These are phyloP conservation scores for Mormyrops boulengeri DNA, from an alignment of 2,797 vertebrate genomes.

Conservation along the genomic window DNA sequence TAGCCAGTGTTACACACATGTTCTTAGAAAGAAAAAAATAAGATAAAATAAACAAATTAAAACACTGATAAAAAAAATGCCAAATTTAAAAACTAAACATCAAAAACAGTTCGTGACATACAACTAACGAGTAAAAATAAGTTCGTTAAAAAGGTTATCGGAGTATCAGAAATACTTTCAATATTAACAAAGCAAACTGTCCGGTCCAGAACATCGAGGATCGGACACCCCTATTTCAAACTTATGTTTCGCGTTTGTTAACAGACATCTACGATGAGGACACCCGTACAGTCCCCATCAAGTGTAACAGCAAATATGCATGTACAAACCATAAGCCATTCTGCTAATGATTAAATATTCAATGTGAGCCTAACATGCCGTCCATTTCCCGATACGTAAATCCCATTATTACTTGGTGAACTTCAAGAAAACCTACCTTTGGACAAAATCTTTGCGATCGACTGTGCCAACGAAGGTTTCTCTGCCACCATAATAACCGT, in stretches of 20 bases:
- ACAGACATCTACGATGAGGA: not conserved
- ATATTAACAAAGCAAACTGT: not conserved
- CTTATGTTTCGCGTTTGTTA: not conserved
- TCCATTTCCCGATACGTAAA: not conserved
- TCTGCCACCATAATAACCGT: slow-evolving; percentile 92
- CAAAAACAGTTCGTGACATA: not conserved
- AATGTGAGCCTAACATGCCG: not conserved
- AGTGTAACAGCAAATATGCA: not conserved
- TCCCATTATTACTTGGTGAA: not conserved
- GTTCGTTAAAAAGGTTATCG: not conserved
- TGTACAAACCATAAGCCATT: not conserved
- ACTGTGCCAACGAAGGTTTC: slow-evolving; percentile 91
- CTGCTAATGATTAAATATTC: not conserved
- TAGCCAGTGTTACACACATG: not conserved
- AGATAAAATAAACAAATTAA: not conserved
- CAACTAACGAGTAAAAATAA: not conserved
- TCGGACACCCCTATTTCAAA: not conserved
- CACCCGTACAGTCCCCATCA: not conserved
- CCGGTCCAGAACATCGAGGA: not conserved
- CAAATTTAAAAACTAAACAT: not conserved
- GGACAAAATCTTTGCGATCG: slow-evolving; percentile 91
- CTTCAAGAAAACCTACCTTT: slow-evolving; percentile 63
- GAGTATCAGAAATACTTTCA: not conserved
- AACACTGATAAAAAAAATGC: not conserved
- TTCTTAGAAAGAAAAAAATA: not conserved